phyloP scores from a whole-genome alignment of 2,113 vertebrate species.

The Podocnemis expansa region DNA sequence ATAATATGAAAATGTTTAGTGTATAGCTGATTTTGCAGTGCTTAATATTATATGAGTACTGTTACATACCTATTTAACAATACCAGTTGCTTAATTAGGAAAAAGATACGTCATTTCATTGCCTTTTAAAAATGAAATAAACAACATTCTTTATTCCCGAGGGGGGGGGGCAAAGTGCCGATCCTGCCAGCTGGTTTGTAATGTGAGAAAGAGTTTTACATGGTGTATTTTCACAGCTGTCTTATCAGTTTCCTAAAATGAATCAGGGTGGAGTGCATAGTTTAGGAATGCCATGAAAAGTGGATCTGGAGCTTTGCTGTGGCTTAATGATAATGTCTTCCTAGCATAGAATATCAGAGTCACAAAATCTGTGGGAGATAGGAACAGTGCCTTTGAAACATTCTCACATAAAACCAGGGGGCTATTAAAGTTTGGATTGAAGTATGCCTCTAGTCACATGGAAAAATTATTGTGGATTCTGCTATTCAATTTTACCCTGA shows the following conservation, averaged over 20 bases:
- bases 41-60: not conserved
- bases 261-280: conserved; percentile 62
- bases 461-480: not conserved
- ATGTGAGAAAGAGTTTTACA: conserved; percentile 40
- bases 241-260: conserved; percentile 76
- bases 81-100: not conserved
- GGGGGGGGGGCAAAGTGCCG: not conserved
- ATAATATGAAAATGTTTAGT: not conserved
- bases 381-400: not conserved
- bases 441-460: not conserved
- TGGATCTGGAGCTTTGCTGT: conserved; percentile 43
- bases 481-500: not conserved
- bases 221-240: conserved; percentile 78
- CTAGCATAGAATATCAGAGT: not conserved
- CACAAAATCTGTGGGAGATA: conserved; percentile 29
- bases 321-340: conserved; percentile 46
- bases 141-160: conserved; percentile 28
- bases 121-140: conserved; percentile 54
- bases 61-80: conserved; percentile 25
- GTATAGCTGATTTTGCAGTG: not conserved
- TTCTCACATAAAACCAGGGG: not conserved
- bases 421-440: not conserved
- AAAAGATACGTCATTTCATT: not conserved
- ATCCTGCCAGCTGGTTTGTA: conserved; percentile 50
- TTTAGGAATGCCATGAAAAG: conserved; percentile 56